Conservation (phyloP, 92 coral and sea anemone genomes). For the Anthopleura xanthogrammica region DNA sequence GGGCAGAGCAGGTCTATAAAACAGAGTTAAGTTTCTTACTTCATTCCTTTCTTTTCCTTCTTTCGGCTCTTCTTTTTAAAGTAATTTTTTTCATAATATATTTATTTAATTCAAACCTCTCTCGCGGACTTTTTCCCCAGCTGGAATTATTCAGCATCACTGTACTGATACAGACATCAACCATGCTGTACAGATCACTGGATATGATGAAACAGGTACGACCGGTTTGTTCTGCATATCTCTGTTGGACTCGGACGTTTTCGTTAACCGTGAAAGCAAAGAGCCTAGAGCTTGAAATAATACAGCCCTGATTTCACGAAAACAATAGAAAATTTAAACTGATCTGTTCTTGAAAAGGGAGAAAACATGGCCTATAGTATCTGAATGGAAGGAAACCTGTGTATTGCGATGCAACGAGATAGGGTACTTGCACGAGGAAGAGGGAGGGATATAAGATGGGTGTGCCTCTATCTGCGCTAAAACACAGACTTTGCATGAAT, state of each 20-base stretch:
- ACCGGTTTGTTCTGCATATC: not conserved
- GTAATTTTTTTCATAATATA: too few species aligned
- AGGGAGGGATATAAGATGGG: too few species aligned
- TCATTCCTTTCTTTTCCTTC: not conserved
- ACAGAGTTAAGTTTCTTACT: not conserved
- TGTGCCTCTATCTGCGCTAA: too few species aligned
- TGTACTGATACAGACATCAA: slow-evolving; percentile 76
- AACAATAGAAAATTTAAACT: not conserved
- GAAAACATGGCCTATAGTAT: too few species aligned
- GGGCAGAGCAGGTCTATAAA: too few species aligned
- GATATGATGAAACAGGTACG: slow-evolving; percentile 76
- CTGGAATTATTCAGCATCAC: slow-evolving; percentile 94
- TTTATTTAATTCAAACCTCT: not conserved
- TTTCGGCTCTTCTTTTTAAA: not conserved
- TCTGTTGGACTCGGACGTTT: not conserved
- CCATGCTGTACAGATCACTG: slow-evolving; percentile 91
- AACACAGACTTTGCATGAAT: not conserved
- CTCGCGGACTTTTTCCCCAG: slow-evolving; percentile 22
- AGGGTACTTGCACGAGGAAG: too few species aligned
- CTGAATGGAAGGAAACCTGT: too few species aligned
- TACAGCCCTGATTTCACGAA: not conserved
- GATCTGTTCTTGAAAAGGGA: too few species aligned
- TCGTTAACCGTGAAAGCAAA: not conserved
- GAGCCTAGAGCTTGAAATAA: too few species aligned
- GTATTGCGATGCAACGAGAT: too few species aligned